A percentile compares a stretch with the other conserved stretches of the same genome.
Evolutionary conservation across 2,113 vertebrate genomes (phyloP).

Genomic region (Dipodomys merriami): DNA sequence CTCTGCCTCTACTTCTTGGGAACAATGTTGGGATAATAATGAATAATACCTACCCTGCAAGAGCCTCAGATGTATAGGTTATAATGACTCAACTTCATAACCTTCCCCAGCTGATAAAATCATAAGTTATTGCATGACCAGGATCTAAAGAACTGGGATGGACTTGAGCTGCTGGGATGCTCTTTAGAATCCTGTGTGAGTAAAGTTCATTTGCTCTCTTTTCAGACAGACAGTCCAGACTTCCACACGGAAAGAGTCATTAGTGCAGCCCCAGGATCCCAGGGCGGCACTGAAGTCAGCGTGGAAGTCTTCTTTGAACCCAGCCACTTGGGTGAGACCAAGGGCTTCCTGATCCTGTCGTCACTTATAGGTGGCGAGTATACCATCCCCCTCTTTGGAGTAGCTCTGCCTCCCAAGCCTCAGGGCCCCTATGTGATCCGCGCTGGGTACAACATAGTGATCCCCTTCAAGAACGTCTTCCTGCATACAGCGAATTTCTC

Average conservation of each 20-base stretch:
- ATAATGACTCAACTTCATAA: not conserved
- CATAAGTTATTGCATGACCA: not conserved
- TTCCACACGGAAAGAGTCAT: slow-evolving; percentile 88
- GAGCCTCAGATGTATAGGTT: not conserved
- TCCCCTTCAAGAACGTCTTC: slow-evolving; percentile 94
- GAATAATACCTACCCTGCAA: not conserved
- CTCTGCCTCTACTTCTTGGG: not conserved
- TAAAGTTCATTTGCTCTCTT: rapidly evolving
- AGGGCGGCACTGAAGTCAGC: slow-evolving; percentile 85
- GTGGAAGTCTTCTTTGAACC: slow-evolving; percentile 92
- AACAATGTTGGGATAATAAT: not conserved
- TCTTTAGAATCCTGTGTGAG: not conserved
- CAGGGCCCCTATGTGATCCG: slow-evolving; percentile 90
- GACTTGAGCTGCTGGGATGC: not conserved
- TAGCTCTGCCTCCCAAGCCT: slow-evolving; percentile 87
- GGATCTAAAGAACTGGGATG: not conserved
- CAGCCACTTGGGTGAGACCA: slow-evolving; percentile 88
- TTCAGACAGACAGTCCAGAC: slow-evolving; percentile 86
- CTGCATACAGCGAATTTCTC: slow-evolving; percentile 84
- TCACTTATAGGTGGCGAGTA: slow-evolving; percentile 87
- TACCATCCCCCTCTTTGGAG: slow-evolving; percentile 88
- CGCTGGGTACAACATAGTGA: slow-evolving; percentile 82
- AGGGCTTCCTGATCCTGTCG: slow-evolving; percentile 84
- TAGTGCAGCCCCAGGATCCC: slow-evolving; percentile 78
- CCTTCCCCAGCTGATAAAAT: not conserved